Evolutionary conservation across 1,140 invertebrate genomes (phyloP), one percentile per base, ranked within the genome.

Genomic region (Lepidotrigona ventralis): DNA sequence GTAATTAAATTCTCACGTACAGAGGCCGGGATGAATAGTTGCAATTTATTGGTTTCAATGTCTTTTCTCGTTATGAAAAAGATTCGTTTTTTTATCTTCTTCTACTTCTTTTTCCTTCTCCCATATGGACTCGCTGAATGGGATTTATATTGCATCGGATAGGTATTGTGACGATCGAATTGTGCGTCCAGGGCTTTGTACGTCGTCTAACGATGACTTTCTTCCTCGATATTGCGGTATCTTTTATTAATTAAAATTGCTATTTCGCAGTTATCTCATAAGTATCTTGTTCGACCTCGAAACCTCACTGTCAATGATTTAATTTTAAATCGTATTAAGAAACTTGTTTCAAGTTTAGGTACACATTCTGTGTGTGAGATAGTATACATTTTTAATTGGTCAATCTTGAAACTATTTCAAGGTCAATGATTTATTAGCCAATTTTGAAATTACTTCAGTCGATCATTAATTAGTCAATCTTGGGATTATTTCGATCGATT

Each of bases 1-100:
- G 60, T 81, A 81, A 81, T 81, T 81, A 81, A 66, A 75, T 66
- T 81, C 72, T 68, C 53, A n/a, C 64, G 26, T 26, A 21, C 12
- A 46, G 2, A 21, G 15, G 39, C 39, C 9, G 21, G 15, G 1
- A 23, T 17, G 17, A 54, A 58, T 46, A 54, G 29, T 79, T 79
- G 33, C 15, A 17, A 17, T 54, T 75, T 39, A 68, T 75, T 39
- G 23, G 17, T 60, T 21, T 6, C 51, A 17, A 23, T 73, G 11
- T 2, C 53, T 26, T 2, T 11, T 29, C 21, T 56, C n/a, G 26
- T 33, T 53, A 53, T 1, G 3, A 29, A 29, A 23, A 60, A n/a
- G 39, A 46, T 46, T 46, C 39, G 0, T 8, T 8, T 46, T 46
- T 46, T 46, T 46, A 8, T 8, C 39, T 46, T 46, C 39, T 46